Evolutionary conservation across 2,888 invertebrate genomes (phyloP), one percentile per base, ranked within the genome.

Genomic region (Coecobrya sp.): DNA sequence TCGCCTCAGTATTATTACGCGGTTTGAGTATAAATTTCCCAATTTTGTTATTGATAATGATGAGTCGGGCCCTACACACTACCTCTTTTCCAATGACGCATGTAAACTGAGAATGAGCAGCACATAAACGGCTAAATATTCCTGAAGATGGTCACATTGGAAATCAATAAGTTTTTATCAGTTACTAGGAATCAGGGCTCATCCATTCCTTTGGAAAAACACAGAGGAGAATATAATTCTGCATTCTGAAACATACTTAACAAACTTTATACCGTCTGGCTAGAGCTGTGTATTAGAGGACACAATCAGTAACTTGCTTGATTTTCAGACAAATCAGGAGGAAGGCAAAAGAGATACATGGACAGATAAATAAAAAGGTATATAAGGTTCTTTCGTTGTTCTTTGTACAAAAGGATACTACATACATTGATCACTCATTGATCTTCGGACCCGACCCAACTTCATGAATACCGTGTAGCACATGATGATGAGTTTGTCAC

Each of bases 101-200:
- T 79, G 81, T 68, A 88, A 88, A 27, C 81, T 49, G 79, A 81
- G 52, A 81, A 81, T n/a, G 87, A 87, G 79, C 79, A 79, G 8
- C 73, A 25, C 42, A 84, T n/a, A 79, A 79, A 79, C 52, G 79
- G 42, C 70, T 27, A 10, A 49, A 79, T 79, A 11, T 52, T 0
- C 49, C 27, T 52, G 42, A 73, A 73, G 70, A 22, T 19, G 70
- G 0, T 19, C 0, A 49, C 22, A 49, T 22, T 86, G 70, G 49
- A 76, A 86, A 86, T 86, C 86, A 73, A 86, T 68, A 70, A 49
- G 52, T 86, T 82, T 89, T 90, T 90, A 90, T 90, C 90, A 76
- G 85, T 76, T 10, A 36, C 16, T 22, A n/a, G 90, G 27, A 90
- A 90, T 90, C 90, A 65, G 90, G 90, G 90, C 76, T 85, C 76